Evolutionary conservation across 1,140 invertebrate species (phyloP), one percentile per base, ranked within the genome.

Genomic region (Pectinophora gossypiella): DNA sequence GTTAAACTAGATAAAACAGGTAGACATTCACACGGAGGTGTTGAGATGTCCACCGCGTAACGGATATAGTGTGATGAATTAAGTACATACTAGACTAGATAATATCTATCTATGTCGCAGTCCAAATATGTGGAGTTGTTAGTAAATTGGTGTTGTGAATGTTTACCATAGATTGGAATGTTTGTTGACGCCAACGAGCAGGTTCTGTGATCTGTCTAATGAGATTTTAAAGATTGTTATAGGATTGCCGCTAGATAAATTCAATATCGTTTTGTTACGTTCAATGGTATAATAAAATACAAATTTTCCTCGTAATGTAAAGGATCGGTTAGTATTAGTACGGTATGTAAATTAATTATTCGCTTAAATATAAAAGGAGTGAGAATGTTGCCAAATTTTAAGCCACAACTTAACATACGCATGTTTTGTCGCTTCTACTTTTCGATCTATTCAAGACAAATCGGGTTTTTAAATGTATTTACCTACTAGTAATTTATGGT

Each of bases 301-400:
- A 22, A 52, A 51, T 54, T 53, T 38, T 38, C 3, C 4, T 38
- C 6, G 4, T 9, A 3, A 38, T 38, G 35, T 38, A 9, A 38
- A n/a, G 4, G 13, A 15, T 6, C 35, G 35, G 35, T 38, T 38
- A 9, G 35, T 23, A 23, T 38, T 40, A 15, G 23, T 2, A 40
- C 2, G 9, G 27, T 40, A 40, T 16, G n/a, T 38, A 38, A 40
- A 16, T 27, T 27, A 27, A n/a, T n/a, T 12, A 27, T 27, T 27
- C 12, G 23, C 23, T 27, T 27, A 27, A 27, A 6, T 6, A 6
- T 40, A 40, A 40, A 40, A 16, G 47, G 51, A 68, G 50, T 53
- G 55, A 59, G 43, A 62, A 50, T 62, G 62, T 63, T 69, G 66
- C 66, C 66, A 69, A 69, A 69, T 69, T 64, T 60, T 64, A 56